Evolutionary conservation across 2,888 invertebrate species (phyloP), one percentile per base, ranked within the genome.

Genomic region (Biston betularia): DNA sequence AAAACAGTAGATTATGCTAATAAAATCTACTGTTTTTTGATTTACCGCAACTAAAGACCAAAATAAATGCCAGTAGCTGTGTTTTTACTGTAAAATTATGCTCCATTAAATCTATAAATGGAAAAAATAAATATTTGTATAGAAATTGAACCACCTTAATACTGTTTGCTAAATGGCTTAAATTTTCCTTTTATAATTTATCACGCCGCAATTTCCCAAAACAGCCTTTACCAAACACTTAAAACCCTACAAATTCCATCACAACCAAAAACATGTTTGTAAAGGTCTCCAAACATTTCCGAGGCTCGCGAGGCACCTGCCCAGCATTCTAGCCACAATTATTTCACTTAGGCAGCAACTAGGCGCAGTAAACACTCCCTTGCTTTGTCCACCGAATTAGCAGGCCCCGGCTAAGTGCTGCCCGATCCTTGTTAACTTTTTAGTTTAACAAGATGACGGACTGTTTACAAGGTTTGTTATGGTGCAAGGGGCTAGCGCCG

Each of bases 401-500:
- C 89, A 77, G 64, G 72, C 63, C 56, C 60, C 69, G 72, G 89
- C 92, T 93, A 93, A 93, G 92, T 92, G 92, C 87, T 87, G 78
- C 75, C 79, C 89, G 91, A 92, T 91, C 89, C 92, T 93, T 89
- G 92, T 92, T 93, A 93, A 93, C 88, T 83, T 85, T 84, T 90
- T 87, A 87, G 89, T 88, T 90, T 93, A 93, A 93, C 92, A 91
- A 90, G 90, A 79, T 83, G 86, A 86, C 85, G 79, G 84, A 78
- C 73, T 89, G 86, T 88, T 89, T 89, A 79, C 86, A 78, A 70
- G 77, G 70, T 74, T 73, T 74, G 79, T 81, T 84, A 76, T 87
- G 85, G 86, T 85, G 84, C 83, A 86, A 88, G 88, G 77, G 82
- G 86, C 82, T 82, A 86, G 85, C 84, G 85, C 79, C 80, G 85